Percentiles rank a stretch among this genome's conserved stretches.
These are phyloP conservation scores for Penaeus vannamei DNA, from an alignment of 1,140 invertebrate genomes.

Conservation along the genomic window DNA sequence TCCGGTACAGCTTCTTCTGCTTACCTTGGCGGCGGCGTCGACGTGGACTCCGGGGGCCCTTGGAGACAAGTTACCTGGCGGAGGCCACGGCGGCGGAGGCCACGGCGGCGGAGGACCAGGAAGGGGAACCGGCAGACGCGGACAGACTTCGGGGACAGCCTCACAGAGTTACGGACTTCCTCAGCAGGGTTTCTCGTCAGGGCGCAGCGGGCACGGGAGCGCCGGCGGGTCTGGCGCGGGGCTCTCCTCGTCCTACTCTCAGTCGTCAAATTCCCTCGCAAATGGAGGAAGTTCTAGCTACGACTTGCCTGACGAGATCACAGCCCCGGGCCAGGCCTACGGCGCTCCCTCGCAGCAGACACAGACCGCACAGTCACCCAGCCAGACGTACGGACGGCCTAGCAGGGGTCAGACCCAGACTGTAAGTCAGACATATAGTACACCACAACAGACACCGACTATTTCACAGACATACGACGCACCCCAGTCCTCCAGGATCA, in stretches of 20 bases:
- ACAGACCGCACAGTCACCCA: background rate
- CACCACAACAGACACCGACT: constrained; percentile 19
- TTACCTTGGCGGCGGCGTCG: background rate
- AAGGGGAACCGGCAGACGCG: background rate
- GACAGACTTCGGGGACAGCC: background rate
- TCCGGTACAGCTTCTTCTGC: background rate
- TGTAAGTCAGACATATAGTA: constrained; percentile 20
- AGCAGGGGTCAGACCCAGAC: constrained; percentile 6
- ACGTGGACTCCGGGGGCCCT: background rate
- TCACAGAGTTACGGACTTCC: background rate
- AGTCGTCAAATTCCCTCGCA: background rate
- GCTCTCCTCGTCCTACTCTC: background rate
- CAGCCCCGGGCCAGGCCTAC: constrained; percentile 8
- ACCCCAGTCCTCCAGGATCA: background rate
- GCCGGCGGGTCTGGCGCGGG: constrained; percentile 1
- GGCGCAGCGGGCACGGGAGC: background rate
- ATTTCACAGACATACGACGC: constrained; percentile 12
- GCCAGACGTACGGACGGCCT: background rate
- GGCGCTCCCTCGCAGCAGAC: background rate
- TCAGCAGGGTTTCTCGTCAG: background rate
- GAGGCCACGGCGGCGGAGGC: background rate
- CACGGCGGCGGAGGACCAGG: background rate
- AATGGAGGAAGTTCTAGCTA: background rate
- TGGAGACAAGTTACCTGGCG: background rate
- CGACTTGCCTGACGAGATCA: background rate